These are phyloP conservation scores for Arion vulgaris DNA, from an alignment of 1,140 invertebrate species.

Conservation along the genomic window DNA sequence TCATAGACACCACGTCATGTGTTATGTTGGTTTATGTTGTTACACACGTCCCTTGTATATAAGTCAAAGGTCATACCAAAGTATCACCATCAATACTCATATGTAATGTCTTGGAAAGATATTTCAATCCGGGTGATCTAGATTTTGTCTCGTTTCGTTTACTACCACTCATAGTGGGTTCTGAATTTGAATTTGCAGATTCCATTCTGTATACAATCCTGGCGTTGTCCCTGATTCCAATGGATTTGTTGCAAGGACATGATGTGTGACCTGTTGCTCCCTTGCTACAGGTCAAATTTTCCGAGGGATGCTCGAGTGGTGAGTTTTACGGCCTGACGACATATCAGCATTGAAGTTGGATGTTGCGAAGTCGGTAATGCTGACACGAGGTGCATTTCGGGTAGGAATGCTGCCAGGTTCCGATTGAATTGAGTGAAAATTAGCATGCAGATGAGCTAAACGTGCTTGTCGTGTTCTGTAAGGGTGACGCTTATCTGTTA, in stretches of 20 bases:
- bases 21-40: too few species aligned
- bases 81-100: constrained; percentile 35
- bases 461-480: constrained; percentile 23
- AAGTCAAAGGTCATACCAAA: too few species aligned
- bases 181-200: constrained; percentile 3
- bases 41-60: too few species aligned
- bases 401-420: constrained; percentile 16
- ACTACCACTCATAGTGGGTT: background rate
- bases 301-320: background rate
- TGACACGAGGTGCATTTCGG: constrained; percentile 4
- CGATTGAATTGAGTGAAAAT: constrained; percentile 36
- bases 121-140: constrained; percentile 14
- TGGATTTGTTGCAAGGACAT: background rate
- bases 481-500: constrained; percentile 10
- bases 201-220: constrained; percentile 7
- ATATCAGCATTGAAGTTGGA: background rate
- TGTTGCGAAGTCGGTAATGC: constrained; percentile 16
- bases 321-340: background rate
- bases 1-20: too few species aligned
- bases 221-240: background rate
- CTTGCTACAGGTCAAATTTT: background rate
- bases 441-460: constrained; percentile 21
- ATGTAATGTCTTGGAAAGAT: constrained; percentile 25
- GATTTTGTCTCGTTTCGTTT: background rate
- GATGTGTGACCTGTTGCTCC: background rate